phyloP scores from a whole-genome alignment of 2,888 invertebrate species.

The Nycteola revayana region DNA sequence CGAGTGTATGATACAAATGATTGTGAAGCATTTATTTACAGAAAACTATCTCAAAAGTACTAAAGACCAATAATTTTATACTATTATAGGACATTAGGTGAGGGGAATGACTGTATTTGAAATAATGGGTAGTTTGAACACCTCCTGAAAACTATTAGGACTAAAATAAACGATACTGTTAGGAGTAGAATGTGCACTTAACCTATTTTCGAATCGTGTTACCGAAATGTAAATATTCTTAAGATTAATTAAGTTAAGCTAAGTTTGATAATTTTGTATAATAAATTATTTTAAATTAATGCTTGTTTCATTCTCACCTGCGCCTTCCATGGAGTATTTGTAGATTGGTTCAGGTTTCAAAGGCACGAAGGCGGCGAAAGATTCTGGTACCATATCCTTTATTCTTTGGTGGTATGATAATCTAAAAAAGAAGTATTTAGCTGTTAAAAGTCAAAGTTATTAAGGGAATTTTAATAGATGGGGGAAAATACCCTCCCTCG shows the following conservation, averaged over 20 bases:
- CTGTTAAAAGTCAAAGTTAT: no score
- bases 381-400: constrained; percentile 94
- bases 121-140: no score
- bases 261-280: constrained; percentile 59
- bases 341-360: constrained; percentile 92
- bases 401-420: constrained; percentile 97
- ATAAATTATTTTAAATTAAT: constrained; percentile 40
- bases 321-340: constrained; percentile 95
- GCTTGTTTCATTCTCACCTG: constrained; percentile 75
- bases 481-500: no score
- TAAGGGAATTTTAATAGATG: no score
- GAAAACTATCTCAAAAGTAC: background rate
- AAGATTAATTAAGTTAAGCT: constrained; percentile 38
- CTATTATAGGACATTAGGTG: no score
- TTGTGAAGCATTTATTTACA: constrained; percentile 52
- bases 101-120: no score
- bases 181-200: constrained; percentile 17
- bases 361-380: constrained; percentile 92
- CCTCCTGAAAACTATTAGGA: no score
- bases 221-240: constrained; percentile 70
- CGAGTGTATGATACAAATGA: constrained; percentile 40
- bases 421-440: constrained; percentile 68
- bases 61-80: no score
- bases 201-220: constrained; percentile 34
- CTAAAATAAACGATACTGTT: constrained; percentile 14